phyloP scores from a whole-genome alignment of 2,797 vertebrate species.

The Austrolebias charrua region DNA sequence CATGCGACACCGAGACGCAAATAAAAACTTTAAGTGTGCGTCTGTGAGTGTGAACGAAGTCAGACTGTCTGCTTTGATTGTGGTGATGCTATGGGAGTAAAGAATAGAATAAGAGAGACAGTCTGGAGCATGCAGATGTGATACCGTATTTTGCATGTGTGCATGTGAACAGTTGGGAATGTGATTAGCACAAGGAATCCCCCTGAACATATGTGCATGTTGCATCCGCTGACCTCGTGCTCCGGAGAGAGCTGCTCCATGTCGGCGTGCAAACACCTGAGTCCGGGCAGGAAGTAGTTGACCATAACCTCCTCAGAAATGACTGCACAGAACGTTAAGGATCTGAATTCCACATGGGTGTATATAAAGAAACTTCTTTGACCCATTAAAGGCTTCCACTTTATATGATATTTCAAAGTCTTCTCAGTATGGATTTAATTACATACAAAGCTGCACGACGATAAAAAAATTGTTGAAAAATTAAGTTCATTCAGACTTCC shows the following conservation, averaged over 20 bases:
- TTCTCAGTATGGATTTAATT: not conserved
- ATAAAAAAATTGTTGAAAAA: not conserved
- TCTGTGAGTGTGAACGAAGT: conserved; percentile 39
- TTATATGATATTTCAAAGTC: not conserved
- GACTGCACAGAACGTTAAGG: conserved; percentile 79
- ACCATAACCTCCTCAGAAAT: conserved; percentile 99
- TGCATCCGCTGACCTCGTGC: conserved; percentile 86
- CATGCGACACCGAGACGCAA: conserved; percentile 54
- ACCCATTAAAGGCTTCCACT: conserved; percentile 1
- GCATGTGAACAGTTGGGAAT: not conserved
- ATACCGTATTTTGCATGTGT: too few species aligned
- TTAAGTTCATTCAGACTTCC: not conserved
- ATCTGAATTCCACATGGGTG: not conserved
- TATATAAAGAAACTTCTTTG: not conserved
- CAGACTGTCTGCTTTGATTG: conserved; percentile 31
- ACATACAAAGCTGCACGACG: conserved; percentile 6
- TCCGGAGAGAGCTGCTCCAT: conserved; percentile 99
- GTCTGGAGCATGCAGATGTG: not conserved
- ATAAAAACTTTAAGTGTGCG: conserved; percentile 50
- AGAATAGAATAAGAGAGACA: not conserved
- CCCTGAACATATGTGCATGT: conserved; percentile 8
- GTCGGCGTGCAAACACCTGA: conserved; percentile 92
- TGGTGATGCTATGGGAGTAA: not conserved
- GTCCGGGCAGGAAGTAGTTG: conserved; percentile 96
- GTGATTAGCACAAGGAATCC: conserved; percentile 3